Base-by-base conservation (phyloP, 2,797 vertebrate species). In the Phaenicophaeus curvirostris region DNA sequence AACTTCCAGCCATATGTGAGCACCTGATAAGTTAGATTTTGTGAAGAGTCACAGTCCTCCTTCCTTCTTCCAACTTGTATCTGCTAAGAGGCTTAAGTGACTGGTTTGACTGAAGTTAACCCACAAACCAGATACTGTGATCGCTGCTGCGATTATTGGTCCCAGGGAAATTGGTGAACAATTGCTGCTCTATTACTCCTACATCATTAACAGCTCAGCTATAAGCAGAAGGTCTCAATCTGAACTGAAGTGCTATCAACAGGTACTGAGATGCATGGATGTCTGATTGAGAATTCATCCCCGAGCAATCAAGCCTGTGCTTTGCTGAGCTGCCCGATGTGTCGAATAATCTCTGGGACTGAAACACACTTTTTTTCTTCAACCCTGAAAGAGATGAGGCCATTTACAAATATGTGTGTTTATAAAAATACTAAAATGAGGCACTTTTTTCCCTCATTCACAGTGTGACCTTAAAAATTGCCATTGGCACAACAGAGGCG, bases 301-400 rank as follows among this genome's bases (percentile, higher is more conserved):
- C 50, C 28, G 30, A 67, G 63, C 35, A 51, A 15, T 11, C 8
- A 14, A 33, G 53, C 58, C 24, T 27, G 41, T 6, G 61, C 61
- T 46, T 69, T 0, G 2, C 46, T 44, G 53, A 51, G 35, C 24
- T 50, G 19, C 16, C 16, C 0, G 3, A 13, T 2, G 15, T 27
- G 3, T 69, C 7, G 1, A 12, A 42, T 10, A 5, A 24, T 46
- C n/a, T 62, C 82, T 18, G 30, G 31, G 33, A 23, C 67, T 15
- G 31, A 74, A 69, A 48, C 44, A 6, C 0, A 0, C 35, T 23
- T 16, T 23, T 23, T 2, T 11, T 53, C 58, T 21, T 76, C 24
- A 68, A 76, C 39, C 30, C 18, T 53, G 46, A 55, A 41, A 65
- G 51, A 59, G 61, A 37, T 15, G 19, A 74, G 8, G 53, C 18